A percentile compares a stretch with the other conserved stretches of the same genome.
phyloP scores from a whole-genome alignment of 2,888 invertebrate genomes.

The Ectemnius lituratus region DNA sequence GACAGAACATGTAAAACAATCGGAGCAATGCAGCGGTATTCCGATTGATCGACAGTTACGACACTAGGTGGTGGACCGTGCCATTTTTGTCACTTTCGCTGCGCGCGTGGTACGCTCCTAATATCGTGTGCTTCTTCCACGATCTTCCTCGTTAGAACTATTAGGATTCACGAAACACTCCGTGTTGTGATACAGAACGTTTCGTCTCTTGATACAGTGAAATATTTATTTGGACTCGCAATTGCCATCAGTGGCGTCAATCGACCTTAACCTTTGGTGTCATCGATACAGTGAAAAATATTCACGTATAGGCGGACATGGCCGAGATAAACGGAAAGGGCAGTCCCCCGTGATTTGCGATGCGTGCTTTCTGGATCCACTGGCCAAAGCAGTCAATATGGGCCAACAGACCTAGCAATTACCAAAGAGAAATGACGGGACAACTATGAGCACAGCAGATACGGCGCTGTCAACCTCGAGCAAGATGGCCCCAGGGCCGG shows the following conservation, averaged over 20 bases:
- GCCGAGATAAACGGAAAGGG: conserved; percentile 9
- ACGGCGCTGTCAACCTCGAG: conserved; percentile 68
- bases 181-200: conserved; percentile 8
- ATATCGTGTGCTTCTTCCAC: conserved; percentile 24
- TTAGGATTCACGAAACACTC: conserved; percentile 2
- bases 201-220: neutral
- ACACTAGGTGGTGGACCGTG: conserved; percentile 49
- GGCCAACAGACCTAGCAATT: conserved; percentile 31
- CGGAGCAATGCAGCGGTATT: conserved; percentile 16
- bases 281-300: conserved; percentile 34
- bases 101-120: conserved; percentile 45
- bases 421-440: conserved; percentile 45
- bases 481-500: conserved; percentile 89
- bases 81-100: conserved; percentile 53
- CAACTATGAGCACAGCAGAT: conserved; percentile 57
- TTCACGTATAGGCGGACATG: conserved; percentile 26
- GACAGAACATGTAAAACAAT: neutral
- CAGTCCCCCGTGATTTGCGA: conserved; percentile 8
- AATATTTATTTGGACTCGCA: neutral
- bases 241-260: conserved; percentile 19
- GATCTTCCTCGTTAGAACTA: conserved; percentile 21
- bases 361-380: conserved; percentile 21
- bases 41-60: conserved; percentile 37
- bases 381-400: conserved; percentile 13
- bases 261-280: conserved; percentile 30